Conservation (phyloP, 2,113 vertebrate species). For the Condylura cristata region DNA sequence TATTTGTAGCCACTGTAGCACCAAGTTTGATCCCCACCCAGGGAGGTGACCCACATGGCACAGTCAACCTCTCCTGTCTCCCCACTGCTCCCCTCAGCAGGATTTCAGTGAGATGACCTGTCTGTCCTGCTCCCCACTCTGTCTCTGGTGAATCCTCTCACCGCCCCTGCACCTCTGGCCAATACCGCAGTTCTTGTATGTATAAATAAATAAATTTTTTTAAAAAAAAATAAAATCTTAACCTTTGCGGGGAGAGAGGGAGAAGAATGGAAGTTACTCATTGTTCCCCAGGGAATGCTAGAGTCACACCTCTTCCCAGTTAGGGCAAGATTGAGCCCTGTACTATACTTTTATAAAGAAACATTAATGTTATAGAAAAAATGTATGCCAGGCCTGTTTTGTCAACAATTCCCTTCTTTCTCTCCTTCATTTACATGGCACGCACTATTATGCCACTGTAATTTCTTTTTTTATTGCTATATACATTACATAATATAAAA, state of each 20-base stretch:
- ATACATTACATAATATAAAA: not conserved
- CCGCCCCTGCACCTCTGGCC: too few relatives aligned
- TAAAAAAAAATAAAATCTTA: too few relatives aligned
- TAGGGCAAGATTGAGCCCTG: not conserved
- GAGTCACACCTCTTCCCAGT: not conserved
- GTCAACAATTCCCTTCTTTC: not conserved
- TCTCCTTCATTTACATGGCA: not conserved
- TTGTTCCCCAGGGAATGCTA: not conserved
- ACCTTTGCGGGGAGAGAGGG: not conserved
- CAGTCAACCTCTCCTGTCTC: too few relatives aligned
- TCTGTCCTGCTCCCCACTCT: too few relatives aligned
- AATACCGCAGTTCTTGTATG: too few relatives aligned
- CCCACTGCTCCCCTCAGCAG: too few relatives aligned
- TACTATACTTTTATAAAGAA: slow-evolving; percentile 21
- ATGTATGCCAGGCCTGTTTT: not conserved
- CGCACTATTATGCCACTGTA: not conserved
- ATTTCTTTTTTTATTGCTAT: slow-evolving; percentile 2
- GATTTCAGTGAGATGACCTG: too few relatives aligned
- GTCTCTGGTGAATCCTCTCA: too few relatives aligned
- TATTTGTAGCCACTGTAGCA: too few relatives aligned
- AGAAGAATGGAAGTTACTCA: not conserved
- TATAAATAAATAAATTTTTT: too few relatives aligned
- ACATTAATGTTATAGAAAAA: not conserved
- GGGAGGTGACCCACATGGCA: too few relatives aligned
- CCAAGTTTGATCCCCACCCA: too few relatives aligned